Evolutionary conservation across 2,113 vertebrate genomes (phyloP), one percentile per base, ranked within the genome.

Genomic region (Solenodon paradoxus): DNA sequence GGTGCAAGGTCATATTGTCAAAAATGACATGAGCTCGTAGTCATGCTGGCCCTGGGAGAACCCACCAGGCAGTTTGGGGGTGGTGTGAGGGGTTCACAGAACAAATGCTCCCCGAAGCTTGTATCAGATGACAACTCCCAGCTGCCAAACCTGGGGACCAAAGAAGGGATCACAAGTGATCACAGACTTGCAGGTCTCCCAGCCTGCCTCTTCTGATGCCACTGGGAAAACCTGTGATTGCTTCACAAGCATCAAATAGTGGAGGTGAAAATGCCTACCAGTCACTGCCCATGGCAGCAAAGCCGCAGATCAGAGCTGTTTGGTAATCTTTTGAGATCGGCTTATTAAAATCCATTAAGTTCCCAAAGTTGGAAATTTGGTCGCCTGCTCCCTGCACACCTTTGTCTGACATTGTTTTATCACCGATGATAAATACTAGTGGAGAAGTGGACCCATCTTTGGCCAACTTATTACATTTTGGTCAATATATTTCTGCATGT

Each of bases 311-410:
- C 68, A 45, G 77, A 82, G 45, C 84, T 88, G 95, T 68, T 35
- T 53, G 92, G 88, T 90, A 96, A 97, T 98, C 96, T 98, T 35
- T 3, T 0, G 88, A 88, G 84, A 98, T 95, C 68, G 95, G 95
- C 93, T 98, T 95, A 97, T 98, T 98, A 97, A 94, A 96, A 97
- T 66, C 95, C 92, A 95, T 96, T 98, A 95, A 94, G 87, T 98
- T 98, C 87, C 97, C 95, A 93, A 57, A 69, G 57, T n/a, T 97
- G 87, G 64, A 90, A 88, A 75, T 92, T n/a, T 75, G 79, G 74
- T 88, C 95, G 77, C 93, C 93, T 28, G 86, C 32, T 81, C 9
- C 91, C 92, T 53, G 38, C 69, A 82, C 40, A 68, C 88, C 1
- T 42, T 16, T 74, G 26, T 91, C 95, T 93, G 96, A 30, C 94